Percentiles rank a stretch among this genome's conserved stretches.
Evolutionary conservation across 1,140 invertebrate species (phyloP).

Genomic region (Drosophila arawakana): DNA sequence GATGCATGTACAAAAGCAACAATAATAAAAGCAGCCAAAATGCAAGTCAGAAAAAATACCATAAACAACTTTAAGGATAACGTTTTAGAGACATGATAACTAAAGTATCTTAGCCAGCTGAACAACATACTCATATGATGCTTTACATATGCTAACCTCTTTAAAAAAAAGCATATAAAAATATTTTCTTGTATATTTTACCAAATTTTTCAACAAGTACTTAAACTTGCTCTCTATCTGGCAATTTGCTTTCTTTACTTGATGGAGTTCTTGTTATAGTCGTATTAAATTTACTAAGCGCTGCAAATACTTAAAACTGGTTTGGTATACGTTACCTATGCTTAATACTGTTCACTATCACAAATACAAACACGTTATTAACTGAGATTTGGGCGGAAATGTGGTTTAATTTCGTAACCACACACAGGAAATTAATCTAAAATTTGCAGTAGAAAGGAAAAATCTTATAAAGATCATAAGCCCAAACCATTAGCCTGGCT

Average conservation of each 20-base stretch:
- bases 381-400: conserved; percentile 19
- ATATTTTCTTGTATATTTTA: not conserved
- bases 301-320: not conserved
- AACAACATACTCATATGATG: conserved; percentile 22
- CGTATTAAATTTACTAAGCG: too few species aligned
- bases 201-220: too few species aligned
- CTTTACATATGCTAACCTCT: not conserved
- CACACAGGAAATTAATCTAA: conserved; percentile 42
- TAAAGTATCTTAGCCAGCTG: conserved; percentile 12
- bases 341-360: conserved; percentile 2
- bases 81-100: conserved; percentile 9
- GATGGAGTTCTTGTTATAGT: too few species aligned
- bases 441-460: conserved; percentile 31
- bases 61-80: conserved; percentile 47
- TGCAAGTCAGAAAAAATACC: conserved; percentile 31
- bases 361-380: not conserved
- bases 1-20: conserved; percentile 55
- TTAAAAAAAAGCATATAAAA: not conserved
- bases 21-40: conserved; percentile 42
- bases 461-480: conserved; percentile 54
- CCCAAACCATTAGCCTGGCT: conserved; percentile 71
- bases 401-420: conserved; percentile 20
- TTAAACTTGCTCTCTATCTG: too few species aligned
- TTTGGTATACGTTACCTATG: not conserved
- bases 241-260: too few species aligned